These are phyloP conservation scores for Poecilus cupreus DNA, from an alignment of 2,888 invertebrate genomes.

Conservation along the genomic window DNA sequence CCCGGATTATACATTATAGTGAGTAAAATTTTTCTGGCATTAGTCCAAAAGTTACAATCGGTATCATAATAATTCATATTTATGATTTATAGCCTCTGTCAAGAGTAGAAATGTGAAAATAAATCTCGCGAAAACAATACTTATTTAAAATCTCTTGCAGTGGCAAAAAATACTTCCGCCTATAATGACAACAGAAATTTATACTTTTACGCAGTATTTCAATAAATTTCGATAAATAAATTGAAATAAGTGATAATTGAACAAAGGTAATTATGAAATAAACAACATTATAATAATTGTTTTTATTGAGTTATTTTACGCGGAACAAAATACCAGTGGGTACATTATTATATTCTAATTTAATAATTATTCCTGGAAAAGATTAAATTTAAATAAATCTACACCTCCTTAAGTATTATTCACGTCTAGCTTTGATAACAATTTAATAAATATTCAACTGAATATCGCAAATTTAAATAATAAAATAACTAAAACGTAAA, in stretches of 20 bases:
- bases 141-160: constrained; percentile 22
- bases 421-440: neutral
- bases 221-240: constrained; percentile 16
- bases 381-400: neutral
- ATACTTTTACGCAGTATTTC: neutral
- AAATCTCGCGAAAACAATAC: constrained; percentile 47
- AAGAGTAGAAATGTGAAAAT: constrained; percentile 47
- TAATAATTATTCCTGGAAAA: constrained; percentile 18
- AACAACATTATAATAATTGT: constrained; percentile 16
- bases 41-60: constrained; percentile 52
- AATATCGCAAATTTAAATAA: no score
- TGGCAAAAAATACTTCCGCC: neutral
- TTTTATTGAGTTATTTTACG: constrained; percentile 14
- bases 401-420: constrained; percentile 1
- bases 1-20: constrained; percentile 30
- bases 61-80: constrained; percentile 53
- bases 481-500: no score
- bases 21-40: constrained; percentile 45
- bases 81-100: constrained; percentile 55
- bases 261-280: neutral
- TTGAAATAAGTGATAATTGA: constrained; percentile 19
- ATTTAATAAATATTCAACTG: constrained; percentile 6
- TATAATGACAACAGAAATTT: neutral
- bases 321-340: constrained; percentile 1
- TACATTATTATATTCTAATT: neutral